These are phyloP conservation scores for Mycalesis mineus DNA, from an alignment of 2,888 invertebrate genomes.

Conservation along the genomic window DNA sequence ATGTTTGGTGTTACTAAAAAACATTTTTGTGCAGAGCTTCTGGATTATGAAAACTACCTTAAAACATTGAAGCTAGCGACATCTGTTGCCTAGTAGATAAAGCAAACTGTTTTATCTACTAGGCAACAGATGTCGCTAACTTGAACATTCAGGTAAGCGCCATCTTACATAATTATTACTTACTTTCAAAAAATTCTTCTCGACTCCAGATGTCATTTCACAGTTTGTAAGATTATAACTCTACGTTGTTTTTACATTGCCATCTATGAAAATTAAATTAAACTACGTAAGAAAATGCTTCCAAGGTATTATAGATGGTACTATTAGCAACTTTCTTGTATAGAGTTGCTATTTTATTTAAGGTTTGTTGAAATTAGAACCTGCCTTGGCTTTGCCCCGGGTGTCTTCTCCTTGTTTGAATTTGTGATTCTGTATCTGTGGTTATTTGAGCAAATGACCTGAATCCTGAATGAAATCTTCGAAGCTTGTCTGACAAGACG, in stretches of 20 bases:
- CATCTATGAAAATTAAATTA: slow-evolving; percentile 3
- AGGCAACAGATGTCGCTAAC: too few relatives aligned
- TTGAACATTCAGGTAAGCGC: too few relatives aligned
- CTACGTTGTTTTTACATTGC: too few relatives aligned
- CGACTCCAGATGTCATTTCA: not conserved
- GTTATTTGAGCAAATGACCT: slow-evolving; percentile 21
- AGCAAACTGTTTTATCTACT: not conserved
- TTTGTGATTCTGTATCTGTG: slow-evolving; percentile 11
- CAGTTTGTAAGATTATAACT: too few relatives aligned
- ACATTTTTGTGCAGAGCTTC: too few relatives aligned
- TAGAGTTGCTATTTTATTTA: slow-evolving; percentile 1
- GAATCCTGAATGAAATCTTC: slow-evolving; percentile 15
- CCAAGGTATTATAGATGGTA: slow-evolving; percentile 9
- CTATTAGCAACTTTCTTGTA: not conserved
- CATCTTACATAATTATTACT: not conserved
- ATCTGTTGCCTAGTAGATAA: not conserved
- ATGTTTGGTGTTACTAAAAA: too few relatives aligned
- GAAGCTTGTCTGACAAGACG: slow-evolving; percentile 16
- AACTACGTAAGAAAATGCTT: not conserved
- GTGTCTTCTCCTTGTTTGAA: slow-evolving; percentile 11
- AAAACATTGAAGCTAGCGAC: not conserved
- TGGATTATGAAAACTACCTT: not conserved
- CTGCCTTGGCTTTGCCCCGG: slow-evolving; percentile 7
- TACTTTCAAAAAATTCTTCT: not conserved
- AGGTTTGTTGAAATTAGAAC: not conserved